These are phyloP conservation scores for Heliconius erato DNA, from an alignment of 2,888 invertebrate genomes.

Conservation along the genomic window DNA sequence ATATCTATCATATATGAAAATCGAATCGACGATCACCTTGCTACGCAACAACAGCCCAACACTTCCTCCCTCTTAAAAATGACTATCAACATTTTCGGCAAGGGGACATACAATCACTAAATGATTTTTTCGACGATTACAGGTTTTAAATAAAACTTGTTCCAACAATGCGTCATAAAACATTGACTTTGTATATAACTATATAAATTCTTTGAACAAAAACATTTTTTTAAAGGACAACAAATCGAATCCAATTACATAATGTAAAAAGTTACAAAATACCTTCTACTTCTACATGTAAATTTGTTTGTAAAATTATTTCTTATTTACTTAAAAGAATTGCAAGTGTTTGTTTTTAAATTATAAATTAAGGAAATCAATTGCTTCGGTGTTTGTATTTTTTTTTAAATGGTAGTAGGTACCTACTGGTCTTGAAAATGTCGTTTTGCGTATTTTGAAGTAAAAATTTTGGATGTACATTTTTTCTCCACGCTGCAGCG, in stretches of 20 bases:
- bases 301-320: neutral
- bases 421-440: neutral
- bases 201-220: neutral
- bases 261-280: neutral
- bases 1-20: no score
- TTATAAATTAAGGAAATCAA: constrained; percentile 4
- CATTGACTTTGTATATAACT: neutral
- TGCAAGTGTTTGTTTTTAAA: neutral
- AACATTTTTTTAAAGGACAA: neutral
- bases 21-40: neutral
- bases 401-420: neutral
- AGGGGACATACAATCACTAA: neutral
- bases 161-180: neutral
- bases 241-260: constrained; percentile 2
- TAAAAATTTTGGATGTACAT: neutral
- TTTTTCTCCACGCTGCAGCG: neutral
- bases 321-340: neutral
- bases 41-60: neutral
- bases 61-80: neutral
- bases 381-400: neutral
- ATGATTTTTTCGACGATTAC: neutral
- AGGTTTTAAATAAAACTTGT: neutral
- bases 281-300: neutral
- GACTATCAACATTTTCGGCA: neutral
- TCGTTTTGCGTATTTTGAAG: neutral